Base-by-base conservation (phyloP, 1,140 invertebrate species). In the Drosophila triauraria region DNA sequence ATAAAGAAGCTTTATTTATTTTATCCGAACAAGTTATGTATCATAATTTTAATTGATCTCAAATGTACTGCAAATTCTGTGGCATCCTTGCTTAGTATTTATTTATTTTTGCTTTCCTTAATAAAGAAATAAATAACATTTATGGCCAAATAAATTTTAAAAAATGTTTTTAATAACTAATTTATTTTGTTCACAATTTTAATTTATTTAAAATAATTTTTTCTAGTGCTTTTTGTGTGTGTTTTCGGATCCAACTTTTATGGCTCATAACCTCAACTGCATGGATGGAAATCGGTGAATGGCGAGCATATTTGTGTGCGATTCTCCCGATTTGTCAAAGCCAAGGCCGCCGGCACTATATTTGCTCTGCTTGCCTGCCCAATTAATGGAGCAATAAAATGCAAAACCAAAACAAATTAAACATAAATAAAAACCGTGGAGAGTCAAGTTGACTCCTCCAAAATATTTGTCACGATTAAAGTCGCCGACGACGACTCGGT, bases 371-470 rank as follows among this genome's bases (percentile, higher is more conserved):
- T 67, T 40, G 68, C 40, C 61, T 42, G 46, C 23, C 77, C 77
- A 84, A 88, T 87, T 87, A 88, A 87, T 88, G 84, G 74, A 53
- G 67, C 70, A 32, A 51, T 60, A 75, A 78, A 72, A 78, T 74
- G 72, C 62, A 58, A 78, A 62, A 57, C 53, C 77, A 64, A 71
- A 78, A 69, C 47, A 83, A 80, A 88, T 78, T 78, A 75, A 83
- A 88, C 61, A 25, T 38, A 65, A 63, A 65, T 68, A 59, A 63
- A 68, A 70, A 54, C 2, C 51, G 3, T 1, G 30, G 17, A 35
- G 6, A 38, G 13, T 32, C 8, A 23, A 77, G 25, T 50, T 50
- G 42, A 47, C 51, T 23, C 20, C n/a, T 30, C 30, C 50, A 72
- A 40, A 60, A 57, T 61, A 58, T 78, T 60, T 77, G 56, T 40